A percentile compares a stretch with the other conserved stretches of the same genome.
phyloP scores from a whole-genome alignment of 2,797 vertebrate genomes.

The Mycteria americana region DNA sequence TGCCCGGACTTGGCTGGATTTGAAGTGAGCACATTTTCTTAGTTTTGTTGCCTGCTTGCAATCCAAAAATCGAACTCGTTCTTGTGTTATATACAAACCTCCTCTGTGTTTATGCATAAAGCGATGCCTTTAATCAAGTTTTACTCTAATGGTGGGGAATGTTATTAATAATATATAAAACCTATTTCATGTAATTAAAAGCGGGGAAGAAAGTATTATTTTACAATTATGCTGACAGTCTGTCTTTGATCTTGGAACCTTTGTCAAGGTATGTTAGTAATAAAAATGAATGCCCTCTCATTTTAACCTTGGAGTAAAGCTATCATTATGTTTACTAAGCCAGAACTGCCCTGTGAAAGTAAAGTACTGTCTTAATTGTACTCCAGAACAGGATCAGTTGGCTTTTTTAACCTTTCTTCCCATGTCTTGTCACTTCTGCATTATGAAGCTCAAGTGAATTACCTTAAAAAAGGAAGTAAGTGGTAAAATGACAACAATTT shows the following conservation, averaged over 20 bases:
- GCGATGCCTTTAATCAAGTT: neutral
- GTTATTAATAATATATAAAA: constrained; percentile 24
- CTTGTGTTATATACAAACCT: neutral
- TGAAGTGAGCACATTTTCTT: neutral
- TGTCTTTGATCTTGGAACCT: constrained; percentile 42
- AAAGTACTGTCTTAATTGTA: constrained; percentile 15
- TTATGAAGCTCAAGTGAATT: neutral
- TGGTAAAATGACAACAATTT: neutral
- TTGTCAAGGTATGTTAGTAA: constrained; percentile 20
- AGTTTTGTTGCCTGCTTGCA: neutral
- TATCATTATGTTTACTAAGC: constrained; percentile 46
- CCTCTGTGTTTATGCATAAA: neutral
- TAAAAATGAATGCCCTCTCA: neutral
- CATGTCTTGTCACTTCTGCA: neutral
- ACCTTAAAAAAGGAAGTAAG: neutral
- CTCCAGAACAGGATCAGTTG: neutral
- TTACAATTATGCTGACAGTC: constrained; percentile 29
- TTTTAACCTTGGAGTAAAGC: neutral
- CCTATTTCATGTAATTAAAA: constrained; percentile 51
- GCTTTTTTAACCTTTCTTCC: constrained; percentile 29
- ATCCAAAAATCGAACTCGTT: neutral
- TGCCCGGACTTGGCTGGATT: neutral
- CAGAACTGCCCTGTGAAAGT: neutral
- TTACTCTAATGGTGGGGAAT: neutral
- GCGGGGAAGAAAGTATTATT: constrained; percentile 14